Evolutionary conservation across 2,113 vertebrate genomes (phyloP), one percentile per base, ranked within the genome.

Genomic region (Hemichromis elongatus): DNA sequence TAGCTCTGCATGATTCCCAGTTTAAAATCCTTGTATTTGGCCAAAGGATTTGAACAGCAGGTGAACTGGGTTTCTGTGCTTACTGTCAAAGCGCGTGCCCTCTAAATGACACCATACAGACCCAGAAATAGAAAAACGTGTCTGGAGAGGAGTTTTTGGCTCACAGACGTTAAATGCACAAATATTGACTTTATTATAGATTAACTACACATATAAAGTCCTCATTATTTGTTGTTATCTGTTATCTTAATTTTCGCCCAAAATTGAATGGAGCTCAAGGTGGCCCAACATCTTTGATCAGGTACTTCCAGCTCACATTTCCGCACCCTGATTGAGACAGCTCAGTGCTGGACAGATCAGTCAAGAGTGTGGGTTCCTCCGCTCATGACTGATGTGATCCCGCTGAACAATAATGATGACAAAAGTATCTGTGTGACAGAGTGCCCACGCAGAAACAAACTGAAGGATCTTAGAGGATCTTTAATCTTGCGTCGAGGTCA

Each of bases 401-500:
- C 9, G 68, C 84, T 12, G 24, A 75, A 88, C 86, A 78, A 56
- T 89, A 93, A 93, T 88, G 88, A 92, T 90, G 83, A 92, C 90
- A 90, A 90, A 90, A 92, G 70, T 88, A 78, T 84, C 79, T 40
- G 66, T 56, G 21, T 85, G 86, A 92, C 77, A 59, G 77, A 90
- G 47, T 14, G 75, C 86, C 85, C 80, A 88, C 84, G 55, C 84
- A 77, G 28, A 63, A 84, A 83, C 75, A 42, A 30, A 73, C 75
- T 10, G 33, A 66, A 86, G 53, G 28, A 63, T 77, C 81, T 86
- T 82, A 77, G 84, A 89, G 83, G 83, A 87, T 80, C 83, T 80
- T 92, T 90, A 68, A 93, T 92, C 83, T 83, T 63, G 79, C 18
- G 73, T 75, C 61, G 85, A 92, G 85, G 90, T 92, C 91, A 84